Evolutionary conservation across 2,888 invertebrate species (phyloP).

Genomic region (Apantesis nais): DNA sequence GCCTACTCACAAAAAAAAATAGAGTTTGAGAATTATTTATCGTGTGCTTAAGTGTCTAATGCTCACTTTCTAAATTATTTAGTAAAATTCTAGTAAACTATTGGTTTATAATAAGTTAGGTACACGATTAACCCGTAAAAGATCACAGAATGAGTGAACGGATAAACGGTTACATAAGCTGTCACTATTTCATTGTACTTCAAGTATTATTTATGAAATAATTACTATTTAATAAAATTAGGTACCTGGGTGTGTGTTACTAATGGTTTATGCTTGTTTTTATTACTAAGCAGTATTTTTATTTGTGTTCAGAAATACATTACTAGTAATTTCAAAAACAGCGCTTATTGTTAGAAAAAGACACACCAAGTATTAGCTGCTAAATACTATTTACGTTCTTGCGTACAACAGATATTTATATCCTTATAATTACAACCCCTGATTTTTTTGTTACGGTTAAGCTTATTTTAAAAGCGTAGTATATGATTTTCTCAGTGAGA

Average conservation of each 20-base stretch:
- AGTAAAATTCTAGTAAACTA: too few species aligned
- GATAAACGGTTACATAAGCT: too few species aligned
- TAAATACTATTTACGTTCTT: background rate
- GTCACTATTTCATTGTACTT: too few species aligned
- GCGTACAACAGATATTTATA: background rate
- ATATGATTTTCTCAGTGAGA: background rate
- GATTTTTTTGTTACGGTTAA: background rate
- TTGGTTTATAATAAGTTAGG: too few species aligned
- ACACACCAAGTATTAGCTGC: background rate
- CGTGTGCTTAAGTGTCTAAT: too few species aligned
- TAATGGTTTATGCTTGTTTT: background rate
- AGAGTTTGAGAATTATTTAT: too few species aligned
- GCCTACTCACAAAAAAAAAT: too few species aligned
- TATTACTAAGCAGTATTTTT: background rate
- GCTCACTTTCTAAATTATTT: too few species aligned
- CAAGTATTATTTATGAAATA: too few species aligned
- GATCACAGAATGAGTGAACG: too few species aligned
- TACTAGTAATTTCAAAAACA: too few species aligned
- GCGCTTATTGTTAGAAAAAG: background rate
- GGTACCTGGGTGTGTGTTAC: background rate
- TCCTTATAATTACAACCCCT: background rate
- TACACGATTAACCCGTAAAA: too few species aligned
- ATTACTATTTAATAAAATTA: background rate
- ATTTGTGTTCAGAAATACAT: background rate
- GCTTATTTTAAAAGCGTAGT: background rate